These are phyloP conservation scores for Brachionus koreanus DNA, from an alignment of 1,140 invertebrate genomes.

Conservation along the genomic window DNA sequence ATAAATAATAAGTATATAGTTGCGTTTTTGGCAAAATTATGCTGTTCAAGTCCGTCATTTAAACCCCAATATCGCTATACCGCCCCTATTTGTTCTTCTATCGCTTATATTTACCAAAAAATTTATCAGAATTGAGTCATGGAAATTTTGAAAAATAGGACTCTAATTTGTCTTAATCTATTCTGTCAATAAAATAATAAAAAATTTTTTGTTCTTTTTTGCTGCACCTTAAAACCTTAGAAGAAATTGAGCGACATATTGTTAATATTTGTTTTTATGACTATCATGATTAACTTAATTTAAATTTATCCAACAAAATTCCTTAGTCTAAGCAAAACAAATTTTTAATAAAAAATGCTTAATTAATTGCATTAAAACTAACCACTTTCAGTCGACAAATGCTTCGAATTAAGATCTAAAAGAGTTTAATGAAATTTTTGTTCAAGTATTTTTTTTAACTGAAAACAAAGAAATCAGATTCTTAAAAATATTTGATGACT, in stretches of 20 bases:
- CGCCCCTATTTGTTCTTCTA: not conserved
- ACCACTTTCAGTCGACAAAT: too few species aligned
- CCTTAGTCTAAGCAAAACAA: not conserved
- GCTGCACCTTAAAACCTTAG: not conserved
- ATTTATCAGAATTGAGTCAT: not conserved
- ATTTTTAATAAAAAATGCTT: not conserved
- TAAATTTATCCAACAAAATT: not conserved
- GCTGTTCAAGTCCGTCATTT: not conserved
- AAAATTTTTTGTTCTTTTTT: not conserved
- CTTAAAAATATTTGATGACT: too few species aligned
- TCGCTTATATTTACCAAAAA: not conserved
- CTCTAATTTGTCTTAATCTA: not conserved
- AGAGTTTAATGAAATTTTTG: too few species aligned
- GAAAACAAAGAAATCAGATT: too few species aligned
- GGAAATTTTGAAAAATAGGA: not conserved
- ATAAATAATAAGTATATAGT: slow-evolving; percentile 12
- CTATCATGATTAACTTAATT: not conserved
- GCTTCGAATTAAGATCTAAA: too few species aligned
- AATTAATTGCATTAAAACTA: not conserved
- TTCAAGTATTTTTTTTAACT: too few species aligned
- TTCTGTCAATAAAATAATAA: not conserved
- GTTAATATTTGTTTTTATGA: not conserved
- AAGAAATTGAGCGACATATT: not conserved
- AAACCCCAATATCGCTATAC: not conserved
- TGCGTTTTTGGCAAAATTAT: not conserved